Evolutionary conservation across 2,113 vertebrate species (phyloP), one percentile per base, ranked within the genome.

Genomic region (Pollimyrus isidori): DNA sequence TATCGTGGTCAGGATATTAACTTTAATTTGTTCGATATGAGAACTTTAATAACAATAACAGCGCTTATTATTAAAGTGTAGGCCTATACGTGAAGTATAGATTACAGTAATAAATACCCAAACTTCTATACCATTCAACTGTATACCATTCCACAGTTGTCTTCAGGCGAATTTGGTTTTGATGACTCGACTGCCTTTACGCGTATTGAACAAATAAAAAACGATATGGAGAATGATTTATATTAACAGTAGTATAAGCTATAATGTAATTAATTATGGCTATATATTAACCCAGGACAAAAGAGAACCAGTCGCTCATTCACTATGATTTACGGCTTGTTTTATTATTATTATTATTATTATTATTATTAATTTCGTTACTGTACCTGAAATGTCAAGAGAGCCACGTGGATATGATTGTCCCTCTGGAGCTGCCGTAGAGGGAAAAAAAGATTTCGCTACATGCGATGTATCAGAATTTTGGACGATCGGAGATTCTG

Each of bases 401-500:
- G 42, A 82, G 53, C 13, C 11, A 85, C 80, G 39, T 53, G 76
- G 89, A 19, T 35, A 52, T 35, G 26, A 39, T 45, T 91, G 92
- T 92, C 88, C 89, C 26, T 50, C 42, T 30, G 21, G 80, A 9
- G 58, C 45, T 80, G 88, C 88, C 69, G 83, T 90, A 91, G 91
- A 88, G 85, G 84, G 39, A 82, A 84, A 84, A 84, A 65, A n/a
- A 65, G 62, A 58, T 80, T 48, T 35, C 4, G 80, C 52, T 42
- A 88, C 84, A 92, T 88, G 89, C 90, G 87, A 62, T 89, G 35
- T 80, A 88, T 30, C 86, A 90, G 89, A 88, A 90, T 80, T 15
- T 86, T 87, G 76, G 49, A 56, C 86, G 85, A 91, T 87, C 89
- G 53, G 58, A 89, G 90, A 80, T 86, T 90, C 90, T 86, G 83